Conservation (phyloP, 2,888 invertebrate genomes). For the Apodemia zela region DNA sequence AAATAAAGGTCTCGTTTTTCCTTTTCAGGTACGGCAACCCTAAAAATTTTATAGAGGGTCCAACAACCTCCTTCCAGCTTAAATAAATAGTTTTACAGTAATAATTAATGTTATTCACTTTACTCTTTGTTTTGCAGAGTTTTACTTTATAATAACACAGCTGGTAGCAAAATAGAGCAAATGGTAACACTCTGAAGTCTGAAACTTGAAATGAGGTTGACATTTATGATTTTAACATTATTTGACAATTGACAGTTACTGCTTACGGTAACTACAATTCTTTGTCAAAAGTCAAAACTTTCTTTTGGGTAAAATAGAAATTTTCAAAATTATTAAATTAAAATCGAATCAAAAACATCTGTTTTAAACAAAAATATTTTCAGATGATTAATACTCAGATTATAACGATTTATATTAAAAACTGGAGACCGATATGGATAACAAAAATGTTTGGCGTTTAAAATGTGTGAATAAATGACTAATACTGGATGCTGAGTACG, state of each 20-base stretch:
- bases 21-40: too few species aligned
- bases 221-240: too few species aligned
- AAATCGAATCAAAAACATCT: not conserved
- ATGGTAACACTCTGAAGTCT: not conserved
- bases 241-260: not conserved
- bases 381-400: not conserved
- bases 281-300: constrained; percentile 3
- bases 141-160: too few species aligned
- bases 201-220: too few species aligned
- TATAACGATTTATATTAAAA: not conserved
- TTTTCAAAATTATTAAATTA: constrained; percentile 6
- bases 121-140: too few species aligned
- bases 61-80: too few species aligned
- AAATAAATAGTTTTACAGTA: too few species aligned
- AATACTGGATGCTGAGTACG: constrained; percentile 23
- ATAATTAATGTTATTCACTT: too few species aligned
- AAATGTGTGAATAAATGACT: constrained; percentile 20
- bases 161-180: too few species aligned
- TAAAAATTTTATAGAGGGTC: too few species aligned
- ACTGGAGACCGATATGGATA: constrained; percentile 15
- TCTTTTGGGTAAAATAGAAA: not conserved
- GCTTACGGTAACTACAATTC: constrained; percentile 8
- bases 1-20: too few species aligned
- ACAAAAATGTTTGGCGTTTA: constrained; percentile 7
- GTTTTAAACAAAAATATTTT: not conserved